Evolutionary conservation across 2,888 invertebrate species (phyloP).

Genomic region (Chrysodeixis includens): DNA sequence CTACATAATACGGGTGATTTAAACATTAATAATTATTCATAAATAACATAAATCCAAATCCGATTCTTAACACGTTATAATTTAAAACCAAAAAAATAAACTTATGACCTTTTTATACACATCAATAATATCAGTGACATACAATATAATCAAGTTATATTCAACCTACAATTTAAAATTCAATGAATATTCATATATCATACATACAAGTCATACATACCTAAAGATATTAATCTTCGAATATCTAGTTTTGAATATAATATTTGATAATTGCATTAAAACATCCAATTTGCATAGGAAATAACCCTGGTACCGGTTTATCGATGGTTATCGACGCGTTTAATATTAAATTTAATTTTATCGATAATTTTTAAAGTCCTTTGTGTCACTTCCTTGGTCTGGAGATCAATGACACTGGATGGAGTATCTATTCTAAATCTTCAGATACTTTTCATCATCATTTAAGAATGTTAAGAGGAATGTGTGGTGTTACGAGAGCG

Average conservation of each 20-base stretch:
- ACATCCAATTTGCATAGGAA: conserved; percentile 55
- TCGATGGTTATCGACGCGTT: background rate
- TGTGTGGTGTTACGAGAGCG: too few relatives aligned
- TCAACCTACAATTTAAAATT: conserved; percentile 27
- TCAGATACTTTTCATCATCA: too few relatives aligned
- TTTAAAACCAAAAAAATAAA: background rate
- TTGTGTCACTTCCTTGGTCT: conserved; percentile 40
- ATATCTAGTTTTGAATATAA: conserved; percentile 45
- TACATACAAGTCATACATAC: background rate
- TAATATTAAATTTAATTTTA: conserved; percentile 6
- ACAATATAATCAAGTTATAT: conserved; percentile 1
- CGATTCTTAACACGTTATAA: too few relatives aligned
- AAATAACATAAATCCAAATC: too few relatives aligned
- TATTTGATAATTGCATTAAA: conserved; percentile 59
- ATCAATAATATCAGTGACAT: background rate
- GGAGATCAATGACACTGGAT: background rate
- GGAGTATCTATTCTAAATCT: background rate
- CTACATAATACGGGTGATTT: too few relatives aligned
- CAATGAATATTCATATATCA: conserved; percentile 61
- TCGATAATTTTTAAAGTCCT: conserved; percentile 19
- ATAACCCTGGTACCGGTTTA: conserved; percentile 44
- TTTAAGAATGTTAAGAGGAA: too few relatives aligned
- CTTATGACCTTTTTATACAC: background rate
- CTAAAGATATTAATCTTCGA: conserved; percentile 50
- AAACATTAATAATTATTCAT: too few relatives aligned